Conservation (phyloP, 2,888 invertebrate genomes). For the Cryptocheilus praepositus region DNA sequence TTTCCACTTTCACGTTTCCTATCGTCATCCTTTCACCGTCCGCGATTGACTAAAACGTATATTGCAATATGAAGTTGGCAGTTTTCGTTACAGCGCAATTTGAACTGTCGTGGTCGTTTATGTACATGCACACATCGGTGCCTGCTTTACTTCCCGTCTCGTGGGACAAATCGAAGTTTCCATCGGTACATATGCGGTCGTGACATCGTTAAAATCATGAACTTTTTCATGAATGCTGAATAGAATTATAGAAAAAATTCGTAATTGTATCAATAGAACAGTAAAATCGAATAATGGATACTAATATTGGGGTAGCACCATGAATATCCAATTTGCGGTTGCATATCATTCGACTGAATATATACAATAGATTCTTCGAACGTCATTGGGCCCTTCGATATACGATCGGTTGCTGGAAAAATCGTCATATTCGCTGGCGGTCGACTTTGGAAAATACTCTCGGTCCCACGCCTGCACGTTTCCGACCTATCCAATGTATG, state of each 20-base stretch:
- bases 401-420: constrained; percentile 23
- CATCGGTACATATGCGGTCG: constrained; percentile 29
- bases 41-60: constrained; percentile 68
- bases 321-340: no score
- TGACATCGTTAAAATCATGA: background rate
- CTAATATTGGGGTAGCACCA: no score
- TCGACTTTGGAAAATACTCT: constrained; percentile 42
- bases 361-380: no score
- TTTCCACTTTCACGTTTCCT: background rate
- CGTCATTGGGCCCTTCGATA: background rate
- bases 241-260: no score
- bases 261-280: no score
- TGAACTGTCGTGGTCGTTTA: constrained; percentile 55
- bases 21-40: constrained; percentile 3
- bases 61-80: constrained; percentile 71
- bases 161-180: no score
- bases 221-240: no score
- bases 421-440: constrained; percentile 11
- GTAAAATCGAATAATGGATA: no score
- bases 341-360: no score
- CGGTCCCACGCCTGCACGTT: background rate
- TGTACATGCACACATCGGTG: constrained; percentile 19
- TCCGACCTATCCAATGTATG: constrained; percentile 8
- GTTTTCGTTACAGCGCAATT: constrained; percentile 69
- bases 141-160: background rate